Base-by-base conservation (phyloP, 2,113 vertebrate genomes). In the Saccopteryx bilineata region DNA sequence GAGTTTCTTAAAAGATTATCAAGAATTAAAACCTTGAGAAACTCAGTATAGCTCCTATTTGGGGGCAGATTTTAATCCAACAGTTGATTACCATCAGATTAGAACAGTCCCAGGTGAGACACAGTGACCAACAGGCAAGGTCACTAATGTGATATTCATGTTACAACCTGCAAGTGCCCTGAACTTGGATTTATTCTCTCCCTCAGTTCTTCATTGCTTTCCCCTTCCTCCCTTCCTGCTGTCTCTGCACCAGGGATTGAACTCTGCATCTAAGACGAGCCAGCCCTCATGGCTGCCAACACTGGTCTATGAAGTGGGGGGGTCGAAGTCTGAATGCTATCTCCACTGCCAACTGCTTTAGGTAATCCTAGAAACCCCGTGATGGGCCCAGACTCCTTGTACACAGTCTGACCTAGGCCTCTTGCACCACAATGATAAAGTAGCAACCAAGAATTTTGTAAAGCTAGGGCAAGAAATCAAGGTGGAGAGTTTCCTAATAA, bases 401-500 rank as follows among this genome's bases (percentile, higher is more conserved):
- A 74, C 11, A 46, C 0, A 48, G n/a, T 46, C 68, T 69, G 21
- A 80, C 46, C 11, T 52, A 21, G 80, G 80, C 13, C 21, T 75
- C 26, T 60, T 12, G 10, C 11, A 60, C 46, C 71, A n/a, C 50
- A 10, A 14, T 15, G 39, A 33, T 6, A 65, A 71, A 65, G 26
- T n/a, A 50, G 33, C 12, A 19, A 75, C 68, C 3, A 10, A 58
- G 3, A 74, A 74, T 52, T 46, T 54, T 48, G 46, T 3, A 17
- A 50, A 88, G 12, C 17, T 11, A 50, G 46, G 60, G 31, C 50
- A 66, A 82, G 33, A 71, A 66, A 76, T 24, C 19, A 23, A 93
- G 23, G n/a, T 63, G 33, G 28, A 93, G 18, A 75, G 21, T 86
- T 81, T 82, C 82, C 74, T 76, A 92, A 89, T 26, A 80, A 33